Evolutionary conservation across 2,888 invertebrate genomes (phyloP).

Genomic region (Leuctra nigra): DNA sequence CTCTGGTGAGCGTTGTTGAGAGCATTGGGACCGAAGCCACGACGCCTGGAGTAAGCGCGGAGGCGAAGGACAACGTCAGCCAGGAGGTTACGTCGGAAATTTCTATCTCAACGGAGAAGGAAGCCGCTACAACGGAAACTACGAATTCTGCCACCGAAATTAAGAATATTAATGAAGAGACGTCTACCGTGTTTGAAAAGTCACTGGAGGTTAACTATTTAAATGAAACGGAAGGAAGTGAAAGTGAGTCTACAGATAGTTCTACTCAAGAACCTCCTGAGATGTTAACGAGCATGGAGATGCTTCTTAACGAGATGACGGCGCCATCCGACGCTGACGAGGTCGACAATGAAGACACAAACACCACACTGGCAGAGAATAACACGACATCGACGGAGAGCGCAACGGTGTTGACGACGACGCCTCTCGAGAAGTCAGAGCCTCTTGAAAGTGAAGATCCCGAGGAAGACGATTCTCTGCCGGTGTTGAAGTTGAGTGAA

Average conservation of each 20-base stretch:
- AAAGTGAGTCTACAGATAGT: neutral
- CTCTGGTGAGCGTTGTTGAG: neutral
- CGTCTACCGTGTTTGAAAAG: neutral
- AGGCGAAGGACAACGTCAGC: neutral
- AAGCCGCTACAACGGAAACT: neutral
- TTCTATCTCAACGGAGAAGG: neutral
- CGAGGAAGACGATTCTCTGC: neutral
- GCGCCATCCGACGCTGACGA: neutral
- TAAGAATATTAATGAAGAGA: neutral
- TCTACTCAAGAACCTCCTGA: neutral
- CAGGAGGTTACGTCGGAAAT: neutral
- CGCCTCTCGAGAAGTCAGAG: neutral
- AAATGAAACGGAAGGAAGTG: neutral
- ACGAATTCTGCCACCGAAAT: neutral
- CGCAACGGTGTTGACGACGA: neutral
- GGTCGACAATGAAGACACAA: neutral
- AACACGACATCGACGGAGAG: neutral
- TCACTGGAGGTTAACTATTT: neutral
- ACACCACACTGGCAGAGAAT: neutral
- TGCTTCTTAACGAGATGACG: no score
- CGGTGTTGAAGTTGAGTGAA: slow-evolving; percentile 12
- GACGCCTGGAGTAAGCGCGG: neutral
- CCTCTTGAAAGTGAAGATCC: neutral
- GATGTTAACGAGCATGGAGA: no score
- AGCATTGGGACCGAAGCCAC: neutral